A percentile compares a stretch with the other conserved stretches of the same genome.
Conservation (phyloP, 2,888 invertebrate species). For the Plebejus anna region DNA sequence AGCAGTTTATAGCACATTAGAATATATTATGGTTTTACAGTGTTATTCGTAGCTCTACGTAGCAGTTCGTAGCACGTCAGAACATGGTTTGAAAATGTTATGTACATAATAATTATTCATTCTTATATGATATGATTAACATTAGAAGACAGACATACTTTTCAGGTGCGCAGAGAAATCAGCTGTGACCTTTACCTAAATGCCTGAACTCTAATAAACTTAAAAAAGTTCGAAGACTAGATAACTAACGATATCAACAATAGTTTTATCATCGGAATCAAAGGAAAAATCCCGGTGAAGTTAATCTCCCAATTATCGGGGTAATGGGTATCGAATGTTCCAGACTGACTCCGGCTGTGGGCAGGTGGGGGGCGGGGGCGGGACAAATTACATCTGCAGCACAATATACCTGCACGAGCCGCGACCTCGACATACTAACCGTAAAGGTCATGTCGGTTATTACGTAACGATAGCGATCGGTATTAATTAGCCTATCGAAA, state of each 20-base stretch:
- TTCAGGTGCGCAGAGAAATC: not conserved
- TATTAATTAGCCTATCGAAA: not conserved
- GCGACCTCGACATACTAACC: constrained; percentile 36
- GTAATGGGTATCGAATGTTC: constrained; percentile 29
- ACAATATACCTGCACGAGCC: constrained; percentile 33
- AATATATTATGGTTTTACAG: too few species aligned
- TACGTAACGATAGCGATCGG: not conserved
- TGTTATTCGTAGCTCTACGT: too few species aligned
- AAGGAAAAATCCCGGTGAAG: not conserved
- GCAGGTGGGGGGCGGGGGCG: constrained; percentile 12
- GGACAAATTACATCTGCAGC: constrained; percentile 36
- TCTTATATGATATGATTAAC: not conserved
- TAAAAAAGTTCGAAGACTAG: not conserved
- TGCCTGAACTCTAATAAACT: not conserved
- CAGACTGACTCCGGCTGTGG: constrained; percentile 15
- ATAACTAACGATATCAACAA: not conserved
- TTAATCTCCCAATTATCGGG: constrained; percentile 23
- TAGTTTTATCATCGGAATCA: not conserved
- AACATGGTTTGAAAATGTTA: too few species aligned
- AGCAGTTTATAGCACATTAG: too few species aligned
- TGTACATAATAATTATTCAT: not conserved
- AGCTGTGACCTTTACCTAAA: not conserved
- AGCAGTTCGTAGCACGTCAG: not conserved
- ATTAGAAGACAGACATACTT: not conserved
- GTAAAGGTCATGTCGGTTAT: constrained; percentile 23